A percentile compares a stretch with the other conserved stretches of the same genome.
These are phyloP conservation scores for Cephus rjabovi DNA, from an alignment of 2,888 invertebrate genomes.

Conservation along the genomic window DNA sequence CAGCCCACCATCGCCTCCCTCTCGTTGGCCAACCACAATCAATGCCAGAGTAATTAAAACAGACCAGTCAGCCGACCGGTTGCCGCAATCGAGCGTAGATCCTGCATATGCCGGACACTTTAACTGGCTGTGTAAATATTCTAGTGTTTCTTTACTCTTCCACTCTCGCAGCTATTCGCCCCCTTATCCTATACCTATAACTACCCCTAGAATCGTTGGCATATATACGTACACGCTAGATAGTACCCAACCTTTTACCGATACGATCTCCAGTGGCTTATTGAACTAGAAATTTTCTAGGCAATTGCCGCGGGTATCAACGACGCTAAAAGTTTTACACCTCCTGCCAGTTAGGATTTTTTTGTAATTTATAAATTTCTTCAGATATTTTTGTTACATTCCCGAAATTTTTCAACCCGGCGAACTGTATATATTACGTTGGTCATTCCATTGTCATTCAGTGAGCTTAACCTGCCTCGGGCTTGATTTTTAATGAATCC, in stretches of 20 bases:
- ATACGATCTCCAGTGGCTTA: not conserved
- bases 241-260: not conserved
- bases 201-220: not conserved
- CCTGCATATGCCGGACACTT: constrained; percentile 18
- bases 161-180: not conserved
- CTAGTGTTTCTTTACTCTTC: not conserved
- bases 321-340: not conserved
- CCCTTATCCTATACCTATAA: not conserved
- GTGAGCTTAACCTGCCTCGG: not conserved
- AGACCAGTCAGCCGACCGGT: constrained; percentile 29
- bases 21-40: constrained; percentile 33
- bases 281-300: not conserved
- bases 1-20: constrained; percentile 3
- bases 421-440: not conserved
- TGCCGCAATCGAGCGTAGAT: constrained; percentile 34
- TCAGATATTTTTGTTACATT: not conserved
- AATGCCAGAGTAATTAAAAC: constrained; percentile 41
- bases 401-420: not conserved
- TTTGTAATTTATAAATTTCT: not conserved
- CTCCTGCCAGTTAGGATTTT: not conserved
- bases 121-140: not conserved
- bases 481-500: constrained; percentile 20
- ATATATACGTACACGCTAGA: not conserved
- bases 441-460: not conserved
- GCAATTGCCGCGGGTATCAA: not conserved